Base-by-base conservation (phyloP, 2,888 invertebrate species). In the Anoncus sp. region DNA sequence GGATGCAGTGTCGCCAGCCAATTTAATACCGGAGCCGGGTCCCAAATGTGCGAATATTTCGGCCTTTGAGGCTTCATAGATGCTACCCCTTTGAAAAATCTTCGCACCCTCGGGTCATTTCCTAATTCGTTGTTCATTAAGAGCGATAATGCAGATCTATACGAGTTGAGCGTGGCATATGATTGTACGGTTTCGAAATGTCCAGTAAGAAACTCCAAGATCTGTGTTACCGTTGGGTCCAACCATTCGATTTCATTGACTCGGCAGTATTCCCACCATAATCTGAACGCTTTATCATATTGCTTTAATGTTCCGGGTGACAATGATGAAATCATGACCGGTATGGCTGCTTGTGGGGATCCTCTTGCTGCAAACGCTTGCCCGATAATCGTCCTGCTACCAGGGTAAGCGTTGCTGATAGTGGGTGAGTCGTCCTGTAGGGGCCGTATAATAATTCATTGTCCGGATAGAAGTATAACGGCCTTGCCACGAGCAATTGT, bases 31-130 rank as follows among this genome's bases (percentile, higher is more conserved):
- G 77, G 51, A 9, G 51, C n/a, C 1, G 86, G 84, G 69, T 89
- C 83, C 87, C 87, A 87, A 0, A 80, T 85, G 18, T 45, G 35
- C 18, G 85, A 75, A 60, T 87, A 84, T 70, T 67, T 82, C 6
- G 51, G 31, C 5, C 12, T 49, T 4, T 14, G 79, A 73, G 78
- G 85, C 43, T 79, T 81, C 43, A 83, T 24, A 20, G 71, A 73
- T 14, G 79, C 77, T 6, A 83, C 63, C 5, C 83, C 86, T 65
- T 81, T 84, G 40, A 86, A 69, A 69, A 82, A 85, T 14, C 85
- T 40, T 69, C 79, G 82, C 9, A 85, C 57, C 14, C 53, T 55
- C 7, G 75, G 49, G 40, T 85, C 60, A 24, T 81, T 59, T 9
- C 82, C 83, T 22, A 84, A 62, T 9, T 81, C 73, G 3, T 27